A percentile compares a stretch with the other conserved stretches of the same genome.
phyloP scores from a whole-genome alignment of 1,140 invertebrate species.

The Philotrypesis tridentata region DNA sequence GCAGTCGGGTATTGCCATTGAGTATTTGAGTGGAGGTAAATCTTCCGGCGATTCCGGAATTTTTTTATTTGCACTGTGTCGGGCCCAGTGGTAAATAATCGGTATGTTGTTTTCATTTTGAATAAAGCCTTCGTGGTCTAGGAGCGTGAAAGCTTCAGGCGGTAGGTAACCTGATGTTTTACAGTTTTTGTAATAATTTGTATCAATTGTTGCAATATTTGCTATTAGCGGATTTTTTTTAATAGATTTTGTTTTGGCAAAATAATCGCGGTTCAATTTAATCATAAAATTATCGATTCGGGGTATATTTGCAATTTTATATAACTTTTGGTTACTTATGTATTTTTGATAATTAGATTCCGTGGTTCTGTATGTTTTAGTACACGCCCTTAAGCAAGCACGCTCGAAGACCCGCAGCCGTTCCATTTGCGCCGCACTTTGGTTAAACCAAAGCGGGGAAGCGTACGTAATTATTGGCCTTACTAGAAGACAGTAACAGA shows the following conservation, averaged over 20 bases:
- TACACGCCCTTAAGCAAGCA: too few species aligned
- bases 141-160: neutral
- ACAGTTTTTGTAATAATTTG: neutral
- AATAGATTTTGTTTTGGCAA: neutral
- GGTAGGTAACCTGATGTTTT: neutral
- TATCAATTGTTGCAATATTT: constrained; percentile 25
- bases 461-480: neutral
- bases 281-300: too few species aligned
- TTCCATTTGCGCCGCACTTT: too few species aligned
- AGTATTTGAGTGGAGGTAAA: neutral
- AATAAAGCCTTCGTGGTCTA: neutral
- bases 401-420: neutral
- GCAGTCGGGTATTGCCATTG: neutral
- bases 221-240: constrained; percentile 13
- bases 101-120: neutral
- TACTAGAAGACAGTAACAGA: neutral
- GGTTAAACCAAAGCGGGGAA: neutral
- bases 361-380: too few species aligned
- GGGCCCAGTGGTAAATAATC: neutral
- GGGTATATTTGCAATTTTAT: too few species aligned
- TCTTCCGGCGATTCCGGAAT: neutral
- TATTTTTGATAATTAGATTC: too few species aligned
- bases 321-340: too few species aligned
- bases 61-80: too few species aligned
- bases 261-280: too few species aligned